Percentiles rank a stretch among this genome's conserved stretches.
These are phyloP conservation scores for Salvelinus alpinus DNA, from an alignment of 2,113 vertebrate genomes.

Conservation along the genomic window DNA sequence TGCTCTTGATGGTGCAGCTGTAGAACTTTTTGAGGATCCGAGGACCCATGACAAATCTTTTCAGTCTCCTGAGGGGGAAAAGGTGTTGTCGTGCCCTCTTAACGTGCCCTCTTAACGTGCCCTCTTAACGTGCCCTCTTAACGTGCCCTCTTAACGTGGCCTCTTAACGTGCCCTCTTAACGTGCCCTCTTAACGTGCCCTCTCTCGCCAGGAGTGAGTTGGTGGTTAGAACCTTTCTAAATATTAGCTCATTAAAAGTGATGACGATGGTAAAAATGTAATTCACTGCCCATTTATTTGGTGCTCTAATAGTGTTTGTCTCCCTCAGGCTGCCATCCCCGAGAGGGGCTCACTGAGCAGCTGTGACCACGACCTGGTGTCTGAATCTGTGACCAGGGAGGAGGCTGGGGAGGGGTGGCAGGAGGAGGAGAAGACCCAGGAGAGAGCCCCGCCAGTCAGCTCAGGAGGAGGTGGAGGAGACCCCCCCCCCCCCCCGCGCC, in stretches of 20 bases:
- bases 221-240: no score
- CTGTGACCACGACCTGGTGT: constrained; percentile 19
- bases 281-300: background rate
- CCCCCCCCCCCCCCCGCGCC: background rate
- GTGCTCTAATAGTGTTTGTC: background rate
- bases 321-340: constrained; percentile 34
- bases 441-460: background rate
- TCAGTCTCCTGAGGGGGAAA: no score
- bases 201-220: no score
- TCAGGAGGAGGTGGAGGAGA: background rate
- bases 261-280: background rate
- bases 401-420: constrained; percentile 13
- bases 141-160: no score
- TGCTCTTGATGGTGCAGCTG: no score
- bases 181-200: no score
- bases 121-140: no score
- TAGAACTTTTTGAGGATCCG: no score
- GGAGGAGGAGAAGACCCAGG: background rate
- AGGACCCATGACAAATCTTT: no score
- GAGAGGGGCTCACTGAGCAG: constrained; percentile 32
- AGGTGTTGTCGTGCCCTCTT: no score
- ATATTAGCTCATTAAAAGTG: background rate
- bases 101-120: no score
- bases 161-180: no score
- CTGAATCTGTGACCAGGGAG: constrained; percentile 24